Base-by-base conservation (phyloP, 1,140 invertebrate genomes). In the Macrosteles quadrilineatus region DNA sequence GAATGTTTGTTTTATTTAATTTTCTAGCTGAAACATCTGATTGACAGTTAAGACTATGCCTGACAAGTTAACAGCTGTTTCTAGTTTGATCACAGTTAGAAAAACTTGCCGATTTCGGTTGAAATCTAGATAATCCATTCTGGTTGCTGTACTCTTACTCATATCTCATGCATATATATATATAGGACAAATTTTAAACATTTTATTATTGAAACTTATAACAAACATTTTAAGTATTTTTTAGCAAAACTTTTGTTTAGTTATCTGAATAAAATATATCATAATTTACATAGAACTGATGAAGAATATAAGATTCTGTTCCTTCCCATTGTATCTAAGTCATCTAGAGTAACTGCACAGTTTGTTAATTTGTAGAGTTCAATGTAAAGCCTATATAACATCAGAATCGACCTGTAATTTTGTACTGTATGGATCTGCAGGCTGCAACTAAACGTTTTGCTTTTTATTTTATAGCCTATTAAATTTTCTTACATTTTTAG, bases 321-420 rank as follows among this genome's bases (percentile, higher is more conserved):
- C 69, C 69, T 70, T 70, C 63, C 30, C n/a, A 57, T 65, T 64
- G 59, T 65, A 70, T 70, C 69, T 70, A 70, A 70, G 69, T 70
- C 69, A 70, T 64, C 29, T 47, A 25, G 23, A 69, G 11, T 40
- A 67, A 40, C 25, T 70, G 36, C 36, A 70, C 32, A 30, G 59
- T 47, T 19, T 21, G 43, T 43, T 23, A 30, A 27, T 53, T 64
- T 59, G 65, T 50, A 67, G 30, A 71, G 32, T 43, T 45, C 43
- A 50, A 36, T 45, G 27, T 45, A 68, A 63, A 53, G 50, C 59
- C 63, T 68, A 68, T 27, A 67, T 31, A 29, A 50, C 40, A 31
- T 50, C 30, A 72, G 55, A 59, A 62, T 23, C 53, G 57, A 62
- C 30, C 71, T 72, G 59, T 67, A 72, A 68, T 70, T 70, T 70